Base-by-base conservation (phyloP, 2,797 vertebrate genomes). In the Margarornis squamiger region DNA sequence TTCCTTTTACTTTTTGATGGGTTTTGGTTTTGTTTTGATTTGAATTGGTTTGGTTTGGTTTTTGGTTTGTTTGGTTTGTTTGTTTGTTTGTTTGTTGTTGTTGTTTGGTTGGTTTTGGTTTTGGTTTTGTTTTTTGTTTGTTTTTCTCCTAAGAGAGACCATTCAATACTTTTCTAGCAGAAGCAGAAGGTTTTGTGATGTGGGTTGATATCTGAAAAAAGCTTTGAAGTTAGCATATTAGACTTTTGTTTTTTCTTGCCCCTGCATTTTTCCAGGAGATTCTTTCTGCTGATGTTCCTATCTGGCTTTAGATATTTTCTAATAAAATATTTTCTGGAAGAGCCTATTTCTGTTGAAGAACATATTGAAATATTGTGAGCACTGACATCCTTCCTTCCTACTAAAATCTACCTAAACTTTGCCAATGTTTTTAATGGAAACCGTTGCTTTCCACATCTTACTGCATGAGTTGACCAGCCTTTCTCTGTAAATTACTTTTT, bases 301-400 rank as follows among this genome's bases (percentile, higher is more conserved):
- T 68, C 65, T 84, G 17, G 10, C 14, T 94, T 72, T 23, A 86
- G 27, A 21, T 74, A 58, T 68, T 66, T 96, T 62, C 58, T 75
- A 84, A 72, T 54, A 70, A 65, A 70, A 55, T 48, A 19, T 12
- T 3, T 87, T 70, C 66, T 39, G 5, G 3, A 54, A 70, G 6
- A 19, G 1, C 1, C 63, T 83, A 14, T 90, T 88, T 87, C 59
- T 76, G 13, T 38, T 85, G 51, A 79, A 95, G 7, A 9, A 61
- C 1, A 1, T 66, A 63, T 39, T 45, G 63, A 76, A 86, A 62
- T 39, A 46, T 8, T 70, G 7, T 34, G 24, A 65, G 23, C n/a
- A 59, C 11, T 76, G 77, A n/a, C 26, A 82, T 59, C 9, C 20
- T 62, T 23, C 32, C 12, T 73, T 86, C 15, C 6, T 16, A 51